Percentiles rank a stretch among this genome's conserved stretches.
phyloP scores from a whole-genome alignment of 2,797 vertebrate genomes.

The Poecilia wingei region DNA sequence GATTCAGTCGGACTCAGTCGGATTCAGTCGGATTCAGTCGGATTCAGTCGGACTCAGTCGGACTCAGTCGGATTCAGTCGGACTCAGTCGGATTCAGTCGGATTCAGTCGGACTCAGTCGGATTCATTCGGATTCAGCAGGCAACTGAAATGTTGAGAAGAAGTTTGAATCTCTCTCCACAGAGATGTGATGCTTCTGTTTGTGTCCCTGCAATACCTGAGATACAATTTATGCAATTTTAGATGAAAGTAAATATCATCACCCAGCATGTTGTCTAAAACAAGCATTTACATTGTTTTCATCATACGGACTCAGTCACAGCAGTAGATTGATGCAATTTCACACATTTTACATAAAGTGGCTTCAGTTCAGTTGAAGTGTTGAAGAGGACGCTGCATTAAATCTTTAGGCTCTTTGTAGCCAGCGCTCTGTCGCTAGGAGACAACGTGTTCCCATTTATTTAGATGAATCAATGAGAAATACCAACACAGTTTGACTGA shows the following conservation, averaged over 20 bases:
- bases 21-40: not conserved
- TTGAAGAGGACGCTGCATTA: not conserved
- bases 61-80: too few species aligned
- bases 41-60: not conserved
- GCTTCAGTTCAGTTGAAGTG: not conserved
- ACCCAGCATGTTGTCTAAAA: not conserved
- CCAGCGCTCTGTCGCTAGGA: not conserved
- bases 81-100: not conserved
- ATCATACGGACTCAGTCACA: not conserved
- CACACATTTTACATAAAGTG: not conserved
- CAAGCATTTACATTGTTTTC: not conserved
- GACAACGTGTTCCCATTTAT: not conserved
- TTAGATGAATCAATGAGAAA: not conserved
- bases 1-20: not conserved
- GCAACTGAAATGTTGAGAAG: not conserved
- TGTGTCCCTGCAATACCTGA: not conserved
- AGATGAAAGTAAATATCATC: not conserved
- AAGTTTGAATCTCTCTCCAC: not conserved
- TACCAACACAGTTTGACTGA: not conserved
- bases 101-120: not conserved
- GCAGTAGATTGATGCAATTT: not conserved
- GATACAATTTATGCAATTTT: not conserved
- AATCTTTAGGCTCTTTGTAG: not conserved
- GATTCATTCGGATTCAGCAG: not conserved
- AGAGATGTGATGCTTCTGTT: not conserved